Conservation (phyloP, 2,888 invertebrate genomes). For the Lagria hirta region DNA sequence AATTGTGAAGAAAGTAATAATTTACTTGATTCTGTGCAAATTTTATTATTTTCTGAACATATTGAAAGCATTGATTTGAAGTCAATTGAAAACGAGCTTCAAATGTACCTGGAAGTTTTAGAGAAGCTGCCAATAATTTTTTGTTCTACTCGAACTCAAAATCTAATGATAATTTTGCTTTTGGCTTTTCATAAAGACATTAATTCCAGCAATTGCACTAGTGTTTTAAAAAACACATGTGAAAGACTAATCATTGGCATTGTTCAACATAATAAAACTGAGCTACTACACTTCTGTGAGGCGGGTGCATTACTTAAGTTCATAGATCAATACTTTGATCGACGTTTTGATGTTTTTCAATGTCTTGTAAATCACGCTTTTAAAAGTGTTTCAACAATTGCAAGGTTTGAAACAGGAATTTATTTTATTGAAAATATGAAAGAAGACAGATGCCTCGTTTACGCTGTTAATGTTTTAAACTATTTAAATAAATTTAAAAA, state of each 20-base stretch:
- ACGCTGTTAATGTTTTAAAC: conserved; percentile 37
- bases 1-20: conserved; percentile 6
- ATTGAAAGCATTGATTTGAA: conserved; percentile 13
- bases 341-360: conserved; percentile 37
- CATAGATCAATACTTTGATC: conserved; percentile 36
- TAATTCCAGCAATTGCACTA: conserved; percentile 16
- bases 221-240: conserved; percentile 17
- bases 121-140: conserved; percentile 41
- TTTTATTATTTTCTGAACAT: conserved; percentile 4
- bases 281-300: conserved; percentile 32
- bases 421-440: conserved; percentile 36
- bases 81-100: conserved; percentile 31
- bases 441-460: conserved; percentile 37
- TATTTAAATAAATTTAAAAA: conserved; percentile 34
- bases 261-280: conserved; percentile 36
- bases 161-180: conserved; percentile 41
- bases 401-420: conserved; percentile 33
- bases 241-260: conserved; percentile 41
- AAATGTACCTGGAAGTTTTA: conserved; percentile 36
- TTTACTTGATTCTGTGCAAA: not conserved
- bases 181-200: conserved; percentile 42
- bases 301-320: conserved; percentile 29
- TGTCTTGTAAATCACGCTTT: conserved; percentile 40
- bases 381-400: conserved; percentile 36
- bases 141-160: conserved; percentile 35